Evolutionary conservation across 2,888 invertebrate species (phyloP).

Genomic region (Cephus sareptanus): DNA sequence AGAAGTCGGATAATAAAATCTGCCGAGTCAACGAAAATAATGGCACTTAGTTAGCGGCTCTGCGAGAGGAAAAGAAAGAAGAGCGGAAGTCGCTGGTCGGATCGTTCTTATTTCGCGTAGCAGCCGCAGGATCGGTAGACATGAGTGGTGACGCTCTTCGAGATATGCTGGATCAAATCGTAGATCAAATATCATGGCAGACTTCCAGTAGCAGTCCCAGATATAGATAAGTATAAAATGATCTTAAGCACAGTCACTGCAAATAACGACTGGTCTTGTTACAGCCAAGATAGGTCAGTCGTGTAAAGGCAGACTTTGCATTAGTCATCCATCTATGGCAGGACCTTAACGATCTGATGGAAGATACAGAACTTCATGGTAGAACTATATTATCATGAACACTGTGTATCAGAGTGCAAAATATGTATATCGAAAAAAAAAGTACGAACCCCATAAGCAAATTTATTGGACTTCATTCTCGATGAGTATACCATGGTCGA

Average conservation of each 20-base stretch:
- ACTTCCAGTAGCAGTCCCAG: slow-evolving; percentile 43
- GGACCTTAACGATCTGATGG: slow-evolving; percentile 30
- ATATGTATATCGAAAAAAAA: background rate
- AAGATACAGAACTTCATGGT: slow-evolving; percentile 7
- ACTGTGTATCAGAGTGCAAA: background rate
- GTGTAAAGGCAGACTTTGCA: slow-evolving; percentile 25
- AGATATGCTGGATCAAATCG: slow-evolving; percentile 10
- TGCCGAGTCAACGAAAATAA: slow-evolving; percentile 46
- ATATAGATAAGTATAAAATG: slow-evolving; percentile 44
- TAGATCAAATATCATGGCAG: slow-evolving; percentile 30
- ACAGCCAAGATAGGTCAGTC: slow-evolving; percentile 12
- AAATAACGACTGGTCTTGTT: slow-evolving; percentile 45
- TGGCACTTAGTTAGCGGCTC: slow-evolving; percentile 28
- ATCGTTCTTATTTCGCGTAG: slow-evolving; percentile 24
- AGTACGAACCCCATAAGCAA: background rate
- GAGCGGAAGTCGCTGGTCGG: slow-evolving; percentile 37
- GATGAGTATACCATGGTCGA: background rate
- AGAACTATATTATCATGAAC: background rate
- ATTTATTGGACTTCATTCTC: background rate
- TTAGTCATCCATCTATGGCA: slow-evolving; percentile 33
- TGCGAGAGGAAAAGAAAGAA: slow-evolving; percentile 27
- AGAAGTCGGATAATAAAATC: slow-evolving; percentile 21
- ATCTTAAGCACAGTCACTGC: slow-evolving; percentile 38
- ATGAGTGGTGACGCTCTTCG: background rate
- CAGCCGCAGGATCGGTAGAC: background rate